Evolutionary conservation across 2,113 vertebrate genomes (phyloP), one percentile per base, ranked within the genome.

Genomic region (Microcebus griseorufus): DNA sequence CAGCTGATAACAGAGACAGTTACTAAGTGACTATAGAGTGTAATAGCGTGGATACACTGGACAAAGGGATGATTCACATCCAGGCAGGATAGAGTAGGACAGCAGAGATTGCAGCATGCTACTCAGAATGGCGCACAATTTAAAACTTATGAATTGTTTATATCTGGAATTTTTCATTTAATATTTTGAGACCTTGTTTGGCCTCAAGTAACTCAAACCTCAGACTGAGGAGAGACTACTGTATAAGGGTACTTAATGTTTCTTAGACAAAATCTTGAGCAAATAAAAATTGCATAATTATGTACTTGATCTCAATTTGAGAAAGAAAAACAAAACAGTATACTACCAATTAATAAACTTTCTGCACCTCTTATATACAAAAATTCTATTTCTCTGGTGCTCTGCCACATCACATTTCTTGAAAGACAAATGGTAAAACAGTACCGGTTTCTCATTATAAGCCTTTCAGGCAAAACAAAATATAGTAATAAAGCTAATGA

Each of bases 261-360:
- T 94, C 88, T 97, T 91, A 80, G 79, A 48, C 88, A 93, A 82
- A 72, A 6, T 84, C 83, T 95, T 92, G 83, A 88, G 48, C 9
- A 95, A 95, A 67, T 97, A 93, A 94, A 96, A 90, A 92, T 29
- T 64, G 72, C 90, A 67, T 90, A 95, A 95, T 92, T 51, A 93
- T 80, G 32, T 73, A 88, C 45, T 95, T 69, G 55, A 95, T 80
- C 65, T 53, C 60, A 94, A 48, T 65, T 93, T 83, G 42, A 93
- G 72, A 69, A 82, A 90, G 39, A 75, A 90, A 95, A 96, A 75
- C 55, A 67, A 95, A 96, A 75, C 51, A 67, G 39, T 83, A 84
- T 85, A 58, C 25, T 81, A 83, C 1, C 64, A 87, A 70, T 72
- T 82, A 94, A 86, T 73, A 94, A 85, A 93, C 39, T 88, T 93